Percentiles rank a stretch among this genome's conserved stretches.
Evolutionary conservation across 2,113 vertebrate genomes (phyloP).

Genomic region (Halichoerus grypus): DNA sequence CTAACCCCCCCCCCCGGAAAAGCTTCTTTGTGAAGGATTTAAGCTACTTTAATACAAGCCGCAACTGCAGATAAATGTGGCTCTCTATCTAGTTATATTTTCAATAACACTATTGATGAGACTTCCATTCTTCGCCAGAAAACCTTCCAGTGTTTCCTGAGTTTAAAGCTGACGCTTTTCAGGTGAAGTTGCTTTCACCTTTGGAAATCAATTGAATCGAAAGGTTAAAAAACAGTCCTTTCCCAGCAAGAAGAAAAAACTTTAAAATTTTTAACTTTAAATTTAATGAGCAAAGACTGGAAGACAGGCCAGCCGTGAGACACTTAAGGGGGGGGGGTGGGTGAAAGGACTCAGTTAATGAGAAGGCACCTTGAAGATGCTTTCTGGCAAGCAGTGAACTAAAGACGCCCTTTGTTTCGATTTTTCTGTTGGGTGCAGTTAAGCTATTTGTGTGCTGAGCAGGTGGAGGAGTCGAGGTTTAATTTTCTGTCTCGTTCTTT

Average conservation of each 20-base stretch:
- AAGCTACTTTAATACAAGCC: slow-evolving; percentile 62
- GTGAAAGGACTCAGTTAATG: background rate
- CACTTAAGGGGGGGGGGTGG: background rate
- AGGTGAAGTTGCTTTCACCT: slow-evolving; percentile 70
- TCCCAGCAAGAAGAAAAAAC: slow-evolving; percentile 49
- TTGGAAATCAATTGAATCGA: slow-evolving; percentile 75
- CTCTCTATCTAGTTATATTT: slow-evolving; percentile 55
- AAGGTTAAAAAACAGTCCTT: slow-evolving; percentile 68
- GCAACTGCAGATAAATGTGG: background rate
- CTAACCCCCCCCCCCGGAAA: background rate
- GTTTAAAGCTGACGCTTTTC: slow-evolving; percentile 69
- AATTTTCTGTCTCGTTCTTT: background rate
- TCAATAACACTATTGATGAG: slow-evolving; percentile 57
- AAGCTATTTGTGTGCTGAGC: background rate
- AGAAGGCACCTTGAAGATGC: background rate
- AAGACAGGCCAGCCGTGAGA: slow-evolving; percentile 30
- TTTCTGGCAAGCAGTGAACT: background rate
- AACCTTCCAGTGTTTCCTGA: slow-evolving; percentile 41
- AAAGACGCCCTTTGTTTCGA: background rate
- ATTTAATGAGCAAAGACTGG: slow-evolving; percentile 30
- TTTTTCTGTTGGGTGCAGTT: background rate
- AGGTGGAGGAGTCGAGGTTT: background rate
- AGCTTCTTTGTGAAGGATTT: slow-evolving; percentile 70
- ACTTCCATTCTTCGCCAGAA: slow-evolving; percentile 47
- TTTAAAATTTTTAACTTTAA: background rate